Base-by-base conservation (phyloP, 2,888 invertebrate species). In the Drosophila niveifrons region DNA sequence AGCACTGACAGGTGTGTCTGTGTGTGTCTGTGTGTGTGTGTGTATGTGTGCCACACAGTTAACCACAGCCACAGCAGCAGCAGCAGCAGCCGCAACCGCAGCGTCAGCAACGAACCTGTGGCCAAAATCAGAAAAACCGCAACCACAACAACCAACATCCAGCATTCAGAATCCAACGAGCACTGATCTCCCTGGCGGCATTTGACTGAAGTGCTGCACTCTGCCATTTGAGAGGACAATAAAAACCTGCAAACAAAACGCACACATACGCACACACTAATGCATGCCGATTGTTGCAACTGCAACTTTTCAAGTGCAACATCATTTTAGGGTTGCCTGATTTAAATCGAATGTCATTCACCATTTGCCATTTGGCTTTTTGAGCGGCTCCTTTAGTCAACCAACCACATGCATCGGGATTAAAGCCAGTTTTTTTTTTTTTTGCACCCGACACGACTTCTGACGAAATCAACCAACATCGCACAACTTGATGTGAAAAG, bases 131-230 rank as follows among this genome's bases (percentile, higher is more conserved):
- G 34, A 63, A 43, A 43, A 53, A 52, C 73, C 52, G 50, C 65
- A 72, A 63, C 57, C 59, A 53, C 64, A 50, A 23, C 48, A 62
- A 52, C 31, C 44, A 62, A 18, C 56, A 52, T 13, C 39, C 31
- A 31, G 62, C 11, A 23, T 23, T 23, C 23, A 34, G 34, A 3
- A 44, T 3, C 23, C 41, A 13, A 53, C 53, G 59, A 41, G 34
- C 43, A 52, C 63, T 59, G 74, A 69, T 69, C 65, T 66, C 69
- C 74, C 69, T 41, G 65, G 55, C 51, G 68, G 46, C 68, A 68
- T 65, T 72, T 58, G 47, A 51, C 39, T 63, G 58, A 66, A 62
- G 15, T 61, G 57, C 61, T 44, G 29, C 36, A 9, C 36, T 28
- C 11, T 28, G 28, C n/a, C 46, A 47, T 28, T 47, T 47, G 28